These are phyloP conservation scores for Limnephilus auricula DNA, from an alignment of 2,888 invertebrate genomes.

Conservation along the genomic window DNA sequence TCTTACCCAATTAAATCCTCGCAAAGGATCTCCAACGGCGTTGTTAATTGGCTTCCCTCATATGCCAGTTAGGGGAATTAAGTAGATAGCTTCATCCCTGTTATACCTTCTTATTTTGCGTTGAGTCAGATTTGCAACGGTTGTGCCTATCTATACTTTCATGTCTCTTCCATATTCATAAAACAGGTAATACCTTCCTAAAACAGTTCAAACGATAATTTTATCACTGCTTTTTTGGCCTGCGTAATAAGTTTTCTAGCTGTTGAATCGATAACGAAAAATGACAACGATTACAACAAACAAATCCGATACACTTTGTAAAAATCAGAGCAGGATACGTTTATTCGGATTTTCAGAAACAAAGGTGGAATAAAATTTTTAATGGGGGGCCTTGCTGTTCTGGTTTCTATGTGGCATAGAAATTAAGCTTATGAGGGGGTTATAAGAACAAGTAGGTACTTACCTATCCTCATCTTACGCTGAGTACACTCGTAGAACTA, in stretches of 20 bases:
- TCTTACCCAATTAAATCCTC: slow-evolving; percentile 66
- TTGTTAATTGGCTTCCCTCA: slow-evolving; percentile 66
- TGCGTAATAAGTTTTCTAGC: not conserved
- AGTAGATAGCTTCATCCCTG: slow-evolving; percentile 54
- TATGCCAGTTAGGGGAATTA: slow-evolving; percentile 64
- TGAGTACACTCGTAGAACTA: slow-evolving; percentile 46
- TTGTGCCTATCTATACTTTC: slow-evolving; percentile 18
- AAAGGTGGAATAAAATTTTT: not conserved
- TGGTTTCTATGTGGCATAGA: slow-evolving; percentile 13
- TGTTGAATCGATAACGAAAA: slow-evolving; percentile 9
- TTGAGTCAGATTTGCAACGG: slow-evolving; percentile 62
- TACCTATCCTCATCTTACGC: slow-evolving; percentile 31
- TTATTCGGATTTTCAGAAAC: not conserved
- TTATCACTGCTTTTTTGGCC: slow-evolving; percentile 8
- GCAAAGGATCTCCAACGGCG: slow-evolving; percentile 62
- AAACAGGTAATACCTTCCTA: slow-evolving; percentile 39
- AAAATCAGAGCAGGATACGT: not conserved
- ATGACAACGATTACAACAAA: not conserved
- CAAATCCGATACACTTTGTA: not conserved
- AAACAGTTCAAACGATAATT: slow-evolving; percentile 31
- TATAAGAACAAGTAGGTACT: slow-evolving; percentile 37
- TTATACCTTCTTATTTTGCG: slow-evolving; percentile 63
- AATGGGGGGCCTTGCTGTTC: not conserved
- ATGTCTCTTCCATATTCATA: slow-evolving; percentile 20
- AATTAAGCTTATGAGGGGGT: slow-evolving; percentile 41